Evolutionary conservation across 2,113 vertebrate species (phyloP).

Genomic region (Epinephelus fuscoguttatus): DNA sequence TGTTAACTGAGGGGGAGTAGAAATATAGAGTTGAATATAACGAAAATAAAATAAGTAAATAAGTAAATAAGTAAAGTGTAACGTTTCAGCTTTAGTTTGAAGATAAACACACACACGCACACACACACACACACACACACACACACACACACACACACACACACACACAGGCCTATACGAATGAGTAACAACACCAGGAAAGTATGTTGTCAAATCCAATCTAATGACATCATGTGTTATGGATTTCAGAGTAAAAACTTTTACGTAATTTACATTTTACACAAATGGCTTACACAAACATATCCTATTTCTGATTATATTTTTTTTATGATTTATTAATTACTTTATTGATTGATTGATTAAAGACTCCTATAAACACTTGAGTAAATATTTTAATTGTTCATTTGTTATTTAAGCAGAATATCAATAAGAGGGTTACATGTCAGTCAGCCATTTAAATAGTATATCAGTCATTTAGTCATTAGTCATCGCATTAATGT

Average conservation of each 20-base stretch:
- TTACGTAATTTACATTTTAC: background rate
- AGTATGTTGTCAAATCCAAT: background rate
- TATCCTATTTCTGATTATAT: background rate
- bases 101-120: background rate
- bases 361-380: background rate
- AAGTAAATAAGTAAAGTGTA: too few relatives aligned
- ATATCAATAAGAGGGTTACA: too few relatives aligned
- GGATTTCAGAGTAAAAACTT: conserved; percentile 8
- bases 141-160: conserved; percentile 1
- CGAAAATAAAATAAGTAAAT: too few relatives aligned
- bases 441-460: background rate
- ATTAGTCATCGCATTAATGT: background rate
- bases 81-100: too few relatives aligned
- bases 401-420: background rate
- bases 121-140: background rate
- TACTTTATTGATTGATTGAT: background rate
- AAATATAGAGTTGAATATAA: too few relatives aligned
- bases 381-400: background rate
- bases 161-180: background rate
- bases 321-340: background rate
- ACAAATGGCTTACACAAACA: background rate
- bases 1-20: too few relatives aligned
- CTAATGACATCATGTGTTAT: conserved; percentile 25
- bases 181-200: background rate
- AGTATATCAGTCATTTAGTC: background rate